These are phyloP conservation scores for Liparis tanakae DNA, from an alignment of 2,797 vertebrate genomes.

Conservation along the genomic window DNA sequence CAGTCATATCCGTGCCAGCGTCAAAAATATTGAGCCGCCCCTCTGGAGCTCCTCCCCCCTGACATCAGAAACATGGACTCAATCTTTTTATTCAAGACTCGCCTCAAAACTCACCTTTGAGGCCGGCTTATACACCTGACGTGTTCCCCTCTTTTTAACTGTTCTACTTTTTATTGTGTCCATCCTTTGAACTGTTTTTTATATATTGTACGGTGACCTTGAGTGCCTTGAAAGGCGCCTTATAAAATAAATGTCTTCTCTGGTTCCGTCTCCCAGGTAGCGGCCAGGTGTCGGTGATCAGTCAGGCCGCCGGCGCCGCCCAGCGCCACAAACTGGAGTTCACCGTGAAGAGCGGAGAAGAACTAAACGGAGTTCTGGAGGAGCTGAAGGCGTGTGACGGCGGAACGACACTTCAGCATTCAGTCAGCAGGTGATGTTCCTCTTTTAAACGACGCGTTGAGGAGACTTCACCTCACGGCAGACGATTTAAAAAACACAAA, in stretches of 20 bases:
- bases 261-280: slow-evolving; percentile 70
- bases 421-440: slow-evolving; percentile 80
- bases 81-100: too few species aligned
- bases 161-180: too few species aligned
- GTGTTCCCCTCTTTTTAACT: too few species aligned
- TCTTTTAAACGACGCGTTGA: slow-evolving; percentile 11
- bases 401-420: slow-evolving; percentile 72
- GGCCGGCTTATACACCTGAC: too few species aligned
- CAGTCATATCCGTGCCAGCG: too few species aligned
- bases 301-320: slow-evolving; percentile 64
- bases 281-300: slow-evolving; percentile 81
- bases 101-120: too few species aligned
- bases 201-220: too few species aligned
- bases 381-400: slow-evolving; percentile 77
- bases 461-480: neutral
- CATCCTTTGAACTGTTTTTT: too few species aligned
- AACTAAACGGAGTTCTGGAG: slow-evolving; percentile 76
- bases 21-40: too few species aligned
- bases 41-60: too few species aligned
- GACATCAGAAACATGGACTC: too few species aligned
- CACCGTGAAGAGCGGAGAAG: slow-evolving; percentile 63
- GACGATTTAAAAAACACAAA: neutral
- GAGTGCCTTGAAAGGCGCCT: too few species aligned
- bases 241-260: neutral
- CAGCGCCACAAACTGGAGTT: slow-evolving; percentile 88